phyloP scores from a whole-genome alignment of 37 sponge, comb jelly and placozoan species.

The Sycon ciliatum region DNA sequence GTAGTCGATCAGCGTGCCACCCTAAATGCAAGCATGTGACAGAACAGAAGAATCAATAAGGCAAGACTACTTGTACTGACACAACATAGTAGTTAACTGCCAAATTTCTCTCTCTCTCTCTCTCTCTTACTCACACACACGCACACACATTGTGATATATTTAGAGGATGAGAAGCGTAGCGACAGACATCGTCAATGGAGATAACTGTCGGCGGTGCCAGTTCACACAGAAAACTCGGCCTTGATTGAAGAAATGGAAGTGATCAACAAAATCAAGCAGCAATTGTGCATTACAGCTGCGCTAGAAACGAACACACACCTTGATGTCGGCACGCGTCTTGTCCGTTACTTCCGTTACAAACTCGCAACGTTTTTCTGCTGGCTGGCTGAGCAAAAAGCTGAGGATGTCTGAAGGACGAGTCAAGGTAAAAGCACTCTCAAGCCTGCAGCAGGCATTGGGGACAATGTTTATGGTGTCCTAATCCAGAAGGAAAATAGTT shows the following conservation, averaged over 20 bases:
- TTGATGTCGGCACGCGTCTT: conserved; percentile 95
- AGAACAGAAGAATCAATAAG: not conserved
- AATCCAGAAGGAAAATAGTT: no score
- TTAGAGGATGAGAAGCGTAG: no score
- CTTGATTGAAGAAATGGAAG: not conserved
- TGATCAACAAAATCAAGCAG: not conserved
- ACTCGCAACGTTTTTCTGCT: conserved; percentile 42
- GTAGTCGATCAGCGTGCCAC: conserved; percentile 85
- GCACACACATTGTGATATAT: no score
- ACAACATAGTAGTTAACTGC: no score
- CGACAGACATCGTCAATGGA: no score
- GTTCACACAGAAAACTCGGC: no score
- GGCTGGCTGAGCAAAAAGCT: conserved; percentile 52
- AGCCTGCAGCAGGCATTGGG: no score
- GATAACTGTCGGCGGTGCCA: no score
- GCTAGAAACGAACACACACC: conserved; percentile 21
- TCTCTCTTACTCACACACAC: not conserved
- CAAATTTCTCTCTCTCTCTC: no score
- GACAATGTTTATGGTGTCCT: no score
- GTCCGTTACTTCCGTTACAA: conserved; percentile 94
- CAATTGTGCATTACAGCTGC: not conserved
- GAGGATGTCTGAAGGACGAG: conserved; percentile 51
- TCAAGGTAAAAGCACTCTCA: no score
- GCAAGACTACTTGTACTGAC: no score
- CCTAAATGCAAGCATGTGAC: conserved; percentile 29